A percentile compares a stretch with the other conserved stretches of the same genome.
These are phyloP conservation scores for Ametastegia equiseti DNA, from an alignment of 2,888 invertebrate species.

Conservation along the genomic window DNA sequence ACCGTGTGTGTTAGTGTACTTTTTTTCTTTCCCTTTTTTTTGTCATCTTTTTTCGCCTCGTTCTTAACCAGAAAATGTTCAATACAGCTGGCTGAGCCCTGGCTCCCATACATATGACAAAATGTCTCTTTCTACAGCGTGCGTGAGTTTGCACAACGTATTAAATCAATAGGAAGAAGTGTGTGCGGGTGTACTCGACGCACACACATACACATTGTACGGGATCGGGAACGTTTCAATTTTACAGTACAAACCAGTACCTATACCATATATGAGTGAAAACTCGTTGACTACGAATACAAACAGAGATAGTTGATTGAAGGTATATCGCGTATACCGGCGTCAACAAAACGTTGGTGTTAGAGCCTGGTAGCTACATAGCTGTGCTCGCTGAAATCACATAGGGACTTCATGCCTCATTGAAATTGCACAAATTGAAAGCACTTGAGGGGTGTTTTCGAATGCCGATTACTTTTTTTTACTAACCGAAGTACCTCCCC, in stretches of 20 bases:
- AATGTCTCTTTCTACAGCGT: background rate
- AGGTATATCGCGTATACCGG: background rate
- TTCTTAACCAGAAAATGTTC: constrained; percentile 28
- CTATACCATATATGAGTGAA: too few relatives aligned
- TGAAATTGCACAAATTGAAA: background rate
- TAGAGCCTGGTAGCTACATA: background rate
- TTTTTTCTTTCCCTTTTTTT: background rate
- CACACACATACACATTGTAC: background rate
- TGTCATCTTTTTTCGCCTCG: too few relatives aligned
- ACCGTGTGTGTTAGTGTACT: background rate
- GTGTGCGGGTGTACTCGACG: background rate
- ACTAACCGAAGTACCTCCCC: too few relatives aligned
- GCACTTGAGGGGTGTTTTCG: too few relatives aligned
- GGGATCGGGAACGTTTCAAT: constrained; percentile 12
- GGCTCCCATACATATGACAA: background rate
- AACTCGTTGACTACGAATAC: constrained; percentile 20
- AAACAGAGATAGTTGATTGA: constrained; percentile 28
- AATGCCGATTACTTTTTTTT: too few relatives aligned
- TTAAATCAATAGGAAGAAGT: background rate
- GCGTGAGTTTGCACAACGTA: background rate
- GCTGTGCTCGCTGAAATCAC: background rate
- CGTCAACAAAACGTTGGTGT: background rate
- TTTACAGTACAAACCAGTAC: background rate
- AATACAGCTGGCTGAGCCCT: background rate
- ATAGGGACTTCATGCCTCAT: background rate